Evolutionary conservation across 2,888 invertebrate species (phyloP), one percentile per base, ranked within the genome.

Genomic region (Lasioglossum malachurum): DNA sequence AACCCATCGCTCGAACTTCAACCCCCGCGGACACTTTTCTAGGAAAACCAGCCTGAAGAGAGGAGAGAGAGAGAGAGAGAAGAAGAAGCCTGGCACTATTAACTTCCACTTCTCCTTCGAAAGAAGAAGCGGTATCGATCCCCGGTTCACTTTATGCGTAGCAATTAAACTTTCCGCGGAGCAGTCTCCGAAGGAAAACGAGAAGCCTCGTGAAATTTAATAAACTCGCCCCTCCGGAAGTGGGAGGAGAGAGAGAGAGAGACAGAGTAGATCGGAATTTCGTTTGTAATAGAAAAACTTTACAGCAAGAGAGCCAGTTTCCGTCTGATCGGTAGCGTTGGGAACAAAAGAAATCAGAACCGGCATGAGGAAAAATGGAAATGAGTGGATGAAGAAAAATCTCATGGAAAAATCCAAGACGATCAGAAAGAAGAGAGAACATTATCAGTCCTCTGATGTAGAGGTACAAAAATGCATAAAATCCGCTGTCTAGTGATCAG

Each of bases 241-340:
- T 19, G 19, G 41, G n/a, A 27, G 27, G 16, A 7, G 12, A 4
- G 4, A 27, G 27, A n/a, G 53, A 23, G 19, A 23, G n/a, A n/a
- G n/a, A n/a, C 12, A n/a, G 57, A 8, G 41, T n/a, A 49, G n/a
- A 14, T 57, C 46, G 81, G 84, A 84, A 84, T 84, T 81, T 78
- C 84, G 75, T 84, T 82, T 81, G 71, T 78, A 75, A 75, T 72
- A 71, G 78, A 71, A 84, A 84, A 84, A 81, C 53, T 80, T 84
- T 84, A 35, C 27, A 14, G 46, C 38, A 23, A 71, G n/a, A n/a
- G n/a, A n/a, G 78, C 57, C 75, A 71, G 57, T 82, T 78, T 78
- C 53, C 76, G 64, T 77, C 71, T 27, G 38, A 69, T 69, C 69
- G 69, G 67, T 10, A 35, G 67, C 35, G 57, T 41, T 10, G 38